These are phyloP conservation scores for Rhabdornis inornatus DNA, from an alignment of 2,113 vertebrate genomes.

Conservation along the genomic window DNA sequence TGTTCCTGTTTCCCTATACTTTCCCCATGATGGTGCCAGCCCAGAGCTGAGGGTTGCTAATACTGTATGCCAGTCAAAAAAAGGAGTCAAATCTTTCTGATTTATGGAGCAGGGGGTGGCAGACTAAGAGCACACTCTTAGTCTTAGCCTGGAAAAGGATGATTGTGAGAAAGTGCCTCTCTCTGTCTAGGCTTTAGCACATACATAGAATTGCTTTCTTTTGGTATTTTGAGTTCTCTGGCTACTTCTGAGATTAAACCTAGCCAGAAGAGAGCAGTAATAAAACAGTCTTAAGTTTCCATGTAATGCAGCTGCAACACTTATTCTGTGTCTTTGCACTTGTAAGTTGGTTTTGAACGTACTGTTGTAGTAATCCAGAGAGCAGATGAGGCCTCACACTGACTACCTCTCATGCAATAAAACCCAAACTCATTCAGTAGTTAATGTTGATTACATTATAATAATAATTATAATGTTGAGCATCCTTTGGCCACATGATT, in stretches of 20 bases:
- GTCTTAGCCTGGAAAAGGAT: background rate
- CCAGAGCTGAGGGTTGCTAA: background rate
- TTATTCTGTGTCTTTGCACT: background rate
- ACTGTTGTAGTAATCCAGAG: background rate
- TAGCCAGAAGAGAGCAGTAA: background rate
- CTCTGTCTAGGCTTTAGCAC: background rate
- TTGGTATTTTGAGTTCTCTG: background rate
- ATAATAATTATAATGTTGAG: background rate
- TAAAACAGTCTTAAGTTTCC: background rate
- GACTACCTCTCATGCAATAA: slow-evolving; percentile 45
- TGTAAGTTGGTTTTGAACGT: background rate
- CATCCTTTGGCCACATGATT: background rate
- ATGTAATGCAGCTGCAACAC: background rate
- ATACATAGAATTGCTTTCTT: background rate
- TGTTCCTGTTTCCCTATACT: background rate
- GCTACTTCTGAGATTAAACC: background rate
- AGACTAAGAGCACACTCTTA: background rate
- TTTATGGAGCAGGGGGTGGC: background rate
- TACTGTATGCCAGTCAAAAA: background rate
- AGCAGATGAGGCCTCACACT: background rate
- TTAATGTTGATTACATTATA: background rate
- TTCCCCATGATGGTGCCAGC: background rate
- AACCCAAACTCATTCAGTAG: background rate
- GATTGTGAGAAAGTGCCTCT: slow-evolving; percentile 27
- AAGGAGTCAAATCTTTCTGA: background rate